Conservation (phyloP, 2,888 invertebrate genomes). For the Alcis repandata region DNA sequence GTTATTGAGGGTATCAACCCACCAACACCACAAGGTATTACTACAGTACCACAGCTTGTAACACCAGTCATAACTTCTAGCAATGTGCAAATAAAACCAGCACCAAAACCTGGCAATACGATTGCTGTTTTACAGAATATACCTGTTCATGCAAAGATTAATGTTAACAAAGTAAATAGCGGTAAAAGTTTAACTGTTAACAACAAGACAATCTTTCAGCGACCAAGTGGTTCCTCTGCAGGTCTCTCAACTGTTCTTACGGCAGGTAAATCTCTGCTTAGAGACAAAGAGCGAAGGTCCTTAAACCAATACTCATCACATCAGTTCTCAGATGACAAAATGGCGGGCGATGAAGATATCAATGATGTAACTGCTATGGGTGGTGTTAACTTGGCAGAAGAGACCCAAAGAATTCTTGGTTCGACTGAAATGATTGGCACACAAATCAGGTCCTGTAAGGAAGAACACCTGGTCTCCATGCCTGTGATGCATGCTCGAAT, state of each 20-base stretch:
- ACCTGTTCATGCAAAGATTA: constrained; percentile 76
- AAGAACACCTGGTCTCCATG: constrained; percentile 94
- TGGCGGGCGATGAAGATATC: constrained; percentile 96
- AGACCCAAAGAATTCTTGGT: constrained; percentile 97
- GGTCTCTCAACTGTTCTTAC: constrained; percentile 76
- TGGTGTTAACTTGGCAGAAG: constrained; percentile 98
- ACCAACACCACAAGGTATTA: constrained; percentile 89
- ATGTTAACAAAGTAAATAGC: constrained; percentile 69
- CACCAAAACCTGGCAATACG: constrained; percentile 63
- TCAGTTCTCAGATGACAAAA: constrained; percentile 81
- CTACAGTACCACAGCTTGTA: constrained; percentile 56
- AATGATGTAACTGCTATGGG: constrained; percentile 99
- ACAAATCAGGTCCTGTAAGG: constrained; percentile 96
- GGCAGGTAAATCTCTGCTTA: constrained; percentile 88
- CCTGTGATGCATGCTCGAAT: constrained; percentile 92
- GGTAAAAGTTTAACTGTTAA: constrained; percentile 82
- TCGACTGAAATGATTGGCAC: constrained; percentile 96
- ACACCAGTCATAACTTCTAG: constrained; percentile 16
- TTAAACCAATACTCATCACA: constrained; percentile 84
- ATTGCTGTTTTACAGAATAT: constrained; percentile 81
- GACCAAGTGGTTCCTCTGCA: constrained; percentile 64
- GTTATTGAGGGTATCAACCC: constrained; percentile 98
- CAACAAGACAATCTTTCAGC: constrained; percentile 70
- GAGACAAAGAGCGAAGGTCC: constrained; percentile 92
- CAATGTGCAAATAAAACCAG: constrained; percentile 53